Conservation (phyloP, 2,888 invertebrate species). For the Trissoscelio sp. region DNA sequence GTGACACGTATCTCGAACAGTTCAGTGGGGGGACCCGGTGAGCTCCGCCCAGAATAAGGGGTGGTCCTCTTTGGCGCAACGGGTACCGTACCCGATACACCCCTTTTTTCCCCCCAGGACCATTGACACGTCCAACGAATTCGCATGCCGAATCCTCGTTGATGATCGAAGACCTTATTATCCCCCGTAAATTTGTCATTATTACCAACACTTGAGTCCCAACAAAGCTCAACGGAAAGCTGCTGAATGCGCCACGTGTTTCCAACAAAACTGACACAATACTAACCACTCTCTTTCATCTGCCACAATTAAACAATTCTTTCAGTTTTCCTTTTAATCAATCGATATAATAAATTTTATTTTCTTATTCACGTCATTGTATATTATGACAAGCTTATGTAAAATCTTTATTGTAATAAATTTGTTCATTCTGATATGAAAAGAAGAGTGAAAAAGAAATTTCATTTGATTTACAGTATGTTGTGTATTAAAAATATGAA, state of each 20-base stretch:
- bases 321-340: neutral
- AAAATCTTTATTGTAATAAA: too few relatives aligned
- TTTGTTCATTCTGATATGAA: too few relatives aligned
- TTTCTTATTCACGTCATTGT: too few relatives aligned
- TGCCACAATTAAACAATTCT: neutral
- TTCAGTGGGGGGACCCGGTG: constrained; percentile 11
- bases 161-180: constrained; percentile 55
- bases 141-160: constrained; percentile 27
- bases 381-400: too few relatives aligned
- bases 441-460: too few relatives aligned
- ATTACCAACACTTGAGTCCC: constrained; percentile 41
- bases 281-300: constrained; percentile 24
- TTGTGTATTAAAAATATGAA: too few relatives aligned
- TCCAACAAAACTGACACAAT: neutral
- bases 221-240: constrained; percentile 27
- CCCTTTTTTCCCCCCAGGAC: constrained; percentile 3
- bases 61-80: constrained; percentile 33
- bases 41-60: constrained; percentile 53
- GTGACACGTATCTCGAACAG: constrained; percentile 40
- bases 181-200: constrained; percentile 42
- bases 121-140: constrained; percentile 38
- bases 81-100: constrained; percentile 10
- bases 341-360: too few relatives aligned
- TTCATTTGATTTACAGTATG: too few relatives aligned
- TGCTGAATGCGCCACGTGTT: constrained; percentile 29